Base-by-base conservation (phyloP, 2,797 vertebrate species). In the Enoplosus armatus region DNA sequence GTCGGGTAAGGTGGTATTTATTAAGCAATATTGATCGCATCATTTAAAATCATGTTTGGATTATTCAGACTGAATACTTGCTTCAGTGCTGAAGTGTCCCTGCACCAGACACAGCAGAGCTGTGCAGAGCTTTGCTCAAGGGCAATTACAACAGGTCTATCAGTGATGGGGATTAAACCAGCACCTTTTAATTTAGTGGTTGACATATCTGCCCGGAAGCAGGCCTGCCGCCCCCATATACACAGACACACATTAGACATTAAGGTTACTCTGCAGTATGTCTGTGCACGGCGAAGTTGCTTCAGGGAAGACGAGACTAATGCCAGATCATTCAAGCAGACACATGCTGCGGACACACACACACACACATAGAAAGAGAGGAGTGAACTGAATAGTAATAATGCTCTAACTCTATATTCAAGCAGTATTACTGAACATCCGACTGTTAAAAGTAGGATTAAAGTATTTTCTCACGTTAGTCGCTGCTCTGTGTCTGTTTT, bases 241-340 rank as follows among this genome's bases (percentile, higher is more conserved):
- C 66, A 82, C 58, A 77, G 41, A 77, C 64, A 69, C 61, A 53
- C 74, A 55, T 71, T 22, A 63, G 8, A 67, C 62, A 73, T 62
- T 39, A 72, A 31, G 45, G 61, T 63, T 75, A 58, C 54, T 50
- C 48, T 55, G 47, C n/a, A 72, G 47, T 54, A 54, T 15, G 24
- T 69, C 63, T 70, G 18, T 58, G 41, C 58, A 60, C 66, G 55
- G 67, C 35, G 56, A 75, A 45, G 50, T 68, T 7, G 62, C 82
- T 76, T 69, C 22, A 69, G 87, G 79, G 58, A 70, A 74, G 63
- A 72, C 50, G 64, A 61, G 65, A 77, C 75, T 72, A 75, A 85
- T 75, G 65, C 66, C 59, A 53, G 70, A 43, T 77, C 61, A 56
- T 72, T 86, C 71, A 81, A 70, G 77, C 71, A 82, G 59, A 76